A percentile compares a stretch with the other conserved stretches of the same genome.
Evolutionary conservation across 1,140 invertebrate species (phyloP).

Genomic region (Drosophila kurseongensis): DNA sequence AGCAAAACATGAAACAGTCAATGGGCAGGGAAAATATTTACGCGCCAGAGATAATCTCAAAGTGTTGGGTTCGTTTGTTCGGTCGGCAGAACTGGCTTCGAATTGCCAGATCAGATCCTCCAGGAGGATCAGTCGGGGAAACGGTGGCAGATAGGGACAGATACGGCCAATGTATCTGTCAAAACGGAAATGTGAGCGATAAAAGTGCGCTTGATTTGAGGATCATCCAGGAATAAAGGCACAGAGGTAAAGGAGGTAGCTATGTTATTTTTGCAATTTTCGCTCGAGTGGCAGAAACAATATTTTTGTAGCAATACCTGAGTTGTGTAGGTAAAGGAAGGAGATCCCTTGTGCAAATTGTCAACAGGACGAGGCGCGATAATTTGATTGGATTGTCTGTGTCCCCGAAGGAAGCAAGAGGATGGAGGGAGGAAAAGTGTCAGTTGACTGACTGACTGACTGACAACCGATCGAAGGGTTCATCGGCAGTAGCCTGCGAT

Average conservation of each 20-base stretch:
- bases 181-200: slow-evolving; percentile 78
- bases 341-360: slow-evolving; percentile 55
- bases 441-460: slow-evolving; percentile 75
- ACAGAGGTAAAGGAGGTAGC: slow-evolving; percentile 16
- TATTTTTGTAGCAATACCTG: slow-evolving; percentile 65
- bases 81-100: slow-evolving; percentile 52
- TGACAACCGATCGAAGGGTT: slow-evolving; percentile 75
- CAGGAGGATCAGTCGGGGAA: slow-evolving; percentile 14
- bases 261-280: slow-evolving; percentile 55
- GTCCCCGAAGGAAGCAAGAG: neutral
- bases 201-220: slow-evolving; percentile 81
- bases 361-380: slow-evolving; percentile 79
- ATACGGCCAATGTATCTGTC: slow-evolving; percentile 76
- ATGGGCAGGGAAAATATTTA: slow-evolving; percentile 83
- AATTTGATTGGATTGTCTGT: slow-evolving; percentile 84
- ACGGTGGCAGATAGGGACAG: slow-evolving; percentile 38
- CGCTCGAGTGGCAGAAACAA: slow-evolving; percentile 71
- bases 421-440: slow-evolving; percentile 54
- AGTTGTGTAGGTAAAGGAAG: slow-evolving; percentile 37
- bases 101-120: slow-evolving; percentile 57
- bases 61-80: slow-evolving; percentile 66
- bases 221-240: slow-evolving; percentile 71
- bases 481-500: neutral
- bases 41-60: slow-evolving; percentile 82
- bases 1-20: slow-evolving; percentile 71